Percentiles rank a stretch among this genome's conserved stretches.
These are phyloP conservation scores for Drosophila testacea DNA, from an alignment of 2,888 invertebrate genomes.

Conservation along the genomic window DNA sequence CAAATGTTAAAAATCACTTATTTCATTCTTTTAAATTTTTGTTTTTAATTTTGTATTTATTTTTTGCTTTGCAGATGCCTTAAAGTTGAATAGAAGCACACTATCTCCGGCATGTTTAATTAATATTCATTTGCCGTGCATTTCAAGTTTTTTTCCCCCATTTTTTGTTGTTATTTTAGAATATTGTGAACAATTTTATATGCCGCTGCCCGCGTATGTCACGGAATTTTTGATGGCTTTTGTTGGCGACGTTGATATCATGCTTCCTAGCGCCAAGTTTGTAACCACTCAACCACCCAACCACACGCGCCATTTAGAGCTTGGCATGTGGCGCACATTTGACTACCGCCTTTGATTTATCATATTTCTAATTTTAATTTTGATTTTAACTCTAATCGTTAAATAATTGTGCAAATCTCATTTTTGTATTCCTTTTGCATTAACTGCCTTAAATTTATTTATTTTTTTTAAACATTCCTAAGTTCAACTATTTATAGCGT, in stretches of 20 bases:
- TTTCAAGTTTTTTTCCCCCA: slow-evolving; percentile 41
- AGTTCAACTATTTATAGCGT: neutral
- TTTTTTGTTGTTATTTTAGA: slow-evolving; percentile 37
- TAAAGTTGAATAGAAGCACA: slow-evolving; percentile 32
- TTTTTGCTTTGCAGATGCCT: slow-evolving; percentile 33
- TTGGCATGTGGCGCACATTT: slow-evolving; percentile 32
- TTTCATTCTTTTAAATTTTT: slow-evolving; percentile 23
- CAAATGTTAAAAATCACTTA: slow-evolving; percentile 44
- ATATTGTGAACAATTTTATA: slow-evolving; percentile 37
- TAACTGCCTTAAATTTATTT: neutral
- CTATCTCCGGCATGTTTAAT: slow-evolving; percentile 38
- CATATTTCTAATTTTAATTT: slow-evolving; percentile 1
- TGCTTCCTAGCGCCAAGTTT: slow-evolving; percentile 70
- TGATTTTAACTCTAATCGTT: slow-evolving; percentile 1
- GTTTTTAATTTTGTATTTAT: slow-evolving; percentile 1
- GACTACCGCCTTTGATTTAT: slow-evolving; percentile 37
- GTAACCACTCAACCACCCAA: slow-evolving; percentile 25
- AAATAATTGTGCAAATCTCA: slow-evolving; percentile 1
- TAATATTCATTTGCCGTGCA: slow-evolving; percentile 68
- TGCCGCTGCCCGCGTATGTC: slow-evolving; percentile 27
- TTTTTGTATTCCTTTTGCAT: neutral
- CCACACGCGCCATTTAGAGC: slow-evolving; percentile 32
- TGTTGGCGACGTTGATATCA: slow-evolving; percentile 34
- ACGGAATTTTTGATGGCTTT: slow-evolving; percentile 40
- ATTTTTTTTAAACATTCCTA: neutral